Base-by-base conservation (phyloP, 2,888 invertebrate species). In the Aromia moschata region DNA sequence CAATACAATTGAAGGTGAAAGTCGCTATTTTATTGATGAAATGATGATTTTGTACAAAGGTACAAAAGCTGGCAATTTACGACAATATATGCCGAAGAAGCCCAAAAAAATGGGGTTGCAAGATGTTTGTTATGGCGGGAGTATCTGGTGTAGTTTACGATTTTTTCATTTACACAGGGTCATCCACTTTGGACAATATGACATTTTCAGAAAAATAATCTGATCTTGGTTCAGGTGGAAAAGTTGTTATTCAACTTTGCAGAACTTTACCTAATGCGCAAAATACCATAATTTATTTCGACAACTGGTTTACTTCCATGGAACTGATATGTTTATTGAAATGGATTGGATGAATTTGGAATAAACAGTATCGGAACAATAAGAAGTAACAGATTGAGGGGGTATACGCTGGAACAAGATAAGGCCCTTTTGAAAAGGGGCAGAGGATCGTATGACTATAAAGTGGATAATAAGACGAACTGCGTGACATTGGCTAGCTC, bases 51-150 rank as follows among this genome's bases (percentile, higher is more conserved):
- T 12, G 12, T 60, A 60, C 31, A 60, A 53, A 41, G 63, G 62
- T 2, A 58, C 41, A 37, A 47, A 37, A 38, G 58, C 60, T 37
- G 64, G 47, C 14, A 37, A 12, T 12, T 14, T 37, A 3, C 37
- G 12, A 1, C 37, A 45, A 12, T 37, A 37, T 14, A 37, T 37
- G 37, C 12, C 37, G 7, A 37, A 37, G 14, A 47, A 55, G 14
- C 46, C 67, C 14, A 49, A 56, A 12, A 64, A 64, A 58, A 49
- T 65, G 67, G 62, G 68, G 64, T 5, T 62, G 62, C 14, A 68
- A 70, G 51, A 37, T 69, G 5, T 67, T 67, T 65, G 52, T 25
- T 5, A 3, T 3, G 3, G 25, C 25, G 4, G 25, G 25, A 3
- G 25, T 25, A 7, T 25, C 25, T 25, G 25, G 25, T 5, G 7